Base-by-base conservation (phyloP, 2,888 invertebrate genomes). In the Zaprionus bogoriensis region DNA sequence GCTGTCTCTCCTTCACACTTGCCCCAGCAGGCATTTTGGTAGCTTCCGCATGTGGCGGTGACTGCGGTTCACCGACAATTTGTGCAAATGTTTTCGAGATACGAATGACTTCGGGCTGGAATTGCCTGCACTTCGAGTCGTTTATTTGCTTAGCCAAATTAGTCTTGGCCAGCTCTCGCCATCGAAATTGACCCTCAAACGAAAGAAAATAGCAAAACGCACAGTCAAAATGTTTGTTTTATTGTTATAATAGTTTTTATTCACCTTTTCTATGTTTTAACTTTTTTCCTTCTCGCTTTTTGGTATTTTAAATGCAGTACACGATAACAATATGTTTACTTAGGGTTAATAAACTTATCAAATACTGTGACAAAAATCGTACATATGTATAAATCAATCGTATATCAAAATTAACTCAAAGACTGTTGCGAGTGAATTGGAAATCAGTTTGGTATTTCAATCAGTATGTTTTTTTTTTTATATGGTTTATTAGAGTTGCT, bases 311-410 rank as follows among this genome's bases (percentile, higher is more conserved):
- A 82, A 82, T 82, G 82, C 87, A 78, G 62, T 76, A 57, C n/a
- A n/a, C 76, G 76, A 87, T 87, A 83, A 87, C 82, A 83, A 87
- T 83, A 87, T 82, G 80, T 82, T 87, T 66, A 59, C 82, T 85
- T 78, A 85, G 69, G 78, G 59, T 81, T 82, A 78, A 78, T 82
- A 85, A 82, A 87, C 85, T 75, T 85, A 78, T 78, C 67, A 78
- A 85, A 81, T 77, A 51, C 57, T 27, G 41, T 64, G 45, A 42
- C 60, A 64, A 74, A 69, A 67, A 58, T 54, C 45, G 52, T 72
- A 67, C 53, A 57, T 62, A 69, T 50, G 47, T 63, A 47, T 46
- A 80, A 70, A 80, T 63, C 47, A 52, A 74, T 71, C 22, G 38
- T 71, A 50, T 41, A 17, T 65, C 39, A 60, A 17, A 53, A 53